Evolutionary conservation across 2,113 vertebrate species (phyloP), one percentile per base, ranked within the genome.

Genomic region (Nothobranchius furzeri): DNA sequence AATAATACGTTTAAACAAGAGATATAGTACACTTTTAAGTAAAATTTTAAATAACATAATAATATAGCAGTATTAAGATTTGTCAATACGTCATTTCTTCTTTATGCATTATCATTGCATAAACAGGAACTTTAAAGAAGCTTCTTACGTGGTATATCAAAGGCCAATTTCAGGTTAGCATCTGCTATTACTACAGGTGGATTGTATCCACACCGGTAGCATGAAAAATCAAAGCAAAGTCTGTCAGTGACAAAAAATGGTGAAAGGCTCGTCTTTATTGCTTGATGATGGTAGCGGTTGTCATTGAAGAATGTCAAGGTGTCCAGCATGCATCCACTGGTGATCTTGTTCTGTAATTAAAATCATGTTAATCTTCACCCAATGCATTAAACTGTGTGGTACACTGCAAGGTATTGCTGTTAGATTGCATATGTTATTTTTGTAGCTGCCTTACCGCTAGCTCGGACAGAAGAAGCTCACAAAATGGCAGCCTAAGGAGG

Each of bases 341-440:
- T 52, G 59, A 67, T 43, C 42, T 6, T 76, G 55, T 76, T 76
- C 73, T 76, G 43, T 14, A 52, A 59, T 48, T 64, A 48, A n/a
- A 43, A 40, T 0, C 54, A 14, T 35, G 43, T 14, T 45, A 30
- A 45, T 42, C 7, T 53, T 30, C 30, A 30, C 30, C 30, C 2
- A 30, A 30, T 30, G 4, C 30, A 30, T 30, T 30, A 30, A 2
- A 30, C 2, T 30, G 30, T 30, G 30, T 30, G 30, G 30, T 30
- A 30, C 30, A 37, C 10, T 40, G 6, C 36, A 64, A 25, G 12
- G 3, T 52, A 13, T 17, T 14, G 47, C 46, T 3, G n/a, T 47
- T 15, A 4, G 25, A 24, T 12, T 55, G 40, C 12, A 13, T 36
- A n/a, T 24, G 15, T 25, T 37, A 48, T 17, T 15, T 62, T 49